These are phyloP conservation scores for Brachyopa scutellaris DNA, from an alignment of 2,888 invertebrate species.

Conservation along the genomic window DNA sequence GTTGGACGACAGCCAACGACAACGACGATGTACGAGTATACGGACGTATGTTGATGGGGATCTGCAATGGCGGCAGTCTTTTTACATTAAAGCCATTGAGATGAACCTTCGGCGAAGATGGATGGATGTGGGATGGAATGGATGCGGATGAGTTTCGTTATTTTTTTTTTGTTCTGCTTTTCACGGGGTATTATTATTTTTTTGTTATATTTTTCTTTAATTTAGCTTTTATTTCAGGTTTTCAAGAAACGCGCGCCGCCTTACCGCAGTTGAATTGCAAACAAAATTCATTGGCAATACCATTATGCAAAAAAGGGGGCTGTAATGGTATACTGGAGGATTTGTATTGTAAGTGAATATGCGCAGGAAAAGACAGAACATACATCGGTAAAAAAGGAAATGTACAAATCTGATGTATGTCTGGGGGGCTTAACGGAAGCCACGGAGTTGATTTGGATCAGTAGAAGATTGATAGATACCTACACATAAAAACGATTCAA, in stretches of 20 bases:
- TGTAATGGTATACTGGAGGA: slow-evolving; percentile 14
- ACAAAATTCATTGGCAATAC: slow-evolving; percentile 53
- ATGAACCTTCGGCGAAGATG: slow-evolving; percentile 70
- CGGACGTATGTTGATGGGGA: slow-evolving; percentile 56
- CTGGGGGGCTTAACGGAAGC: slow-evolving; percentile 21
- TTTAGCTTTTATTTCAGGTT: slow-evolving; percentile 60
- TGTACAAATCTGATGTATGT: slow-evolving; percentile 1
- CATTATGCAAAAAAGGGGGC: slow-evolving; percentile 49
- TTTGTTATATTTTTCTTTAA: slow-evolving; percentile 46
- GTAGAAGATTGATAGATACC: slow-evolving; percentile 2
- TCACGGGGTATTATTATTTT: neutral
- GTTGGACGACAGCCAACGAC: slow-evolving; percentile 30
- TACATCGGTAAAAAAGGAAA: neutral
- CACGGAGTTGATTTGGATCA: neutral
- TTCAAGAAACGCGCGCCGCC: slow-evolving; percentile 23
- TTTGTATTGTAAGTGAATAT: slow-evolving; percentile 1
- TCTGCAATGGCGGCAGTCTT: slow-evolving; percentile 61
- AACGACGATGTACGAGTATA: slow-evolving; percentile 3
- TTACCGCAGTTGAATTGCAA: neutral
- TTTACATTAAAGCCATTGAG: slow-evolving; percentile 56
- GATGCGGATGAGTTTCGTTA: slow-evolving; percentile 46
- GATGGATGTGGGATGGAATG: slow-evolving; percentile 70
- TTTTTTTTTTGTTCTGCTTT: neutral
- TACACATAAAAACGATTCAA: neutral
- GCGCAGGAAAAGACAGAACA: neutral